These are phyloP conservation scores for Sitophilus oryzae DNA, from an alignment of 1,140 invertebrate genomes.

Conservation along the genomic window DNA sequence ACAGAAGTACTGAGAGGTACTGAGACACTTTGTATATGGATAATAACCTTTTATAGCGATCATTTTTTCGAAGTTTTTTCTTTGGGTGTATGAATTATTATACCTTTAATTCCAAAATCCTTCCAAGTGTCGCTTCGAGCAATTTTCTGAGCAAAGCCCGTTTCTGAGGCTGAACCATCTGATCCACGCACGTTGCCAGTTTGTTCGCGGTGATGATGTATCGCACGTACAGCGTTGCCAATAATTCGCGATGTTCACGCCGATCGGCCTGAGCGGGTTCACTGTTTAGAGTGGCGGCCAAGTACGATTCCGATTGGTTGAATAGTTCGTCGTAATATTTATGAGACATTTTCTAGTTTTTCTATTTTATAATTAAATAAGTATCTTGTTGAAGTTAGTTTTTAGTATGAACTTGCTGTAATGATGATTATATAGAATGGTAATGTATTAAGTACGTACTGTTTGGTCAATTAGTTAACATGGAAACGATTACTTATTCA, in stretches of 20 bases:
- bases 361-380: too few species aligned
- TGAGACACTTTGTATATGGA: too few species aligned
- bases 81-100: background rate
- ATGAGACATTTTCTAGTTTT: constrained; percentile 67
- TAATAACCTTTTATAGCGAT: background rate
- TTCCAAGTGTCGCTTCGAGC: constrained; percentile 72
- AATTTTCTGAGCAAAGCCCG: constrained; percentile 69
- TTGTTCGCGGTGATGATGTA: constrained; percentile 74
- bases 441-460: too few species aligned
- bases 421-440: too few species aligned
- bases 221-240: constrained; percentile 64
- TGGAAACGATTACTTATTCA: too few species aligned
- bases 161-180: constrained; percentile 90
- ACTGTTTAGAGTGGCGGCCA: constrained; percentile 57
- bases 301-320: constrained; percentile 53
- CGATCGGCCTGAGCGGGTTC: constrained; percentile 56
- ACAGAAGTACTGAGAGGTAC: too few species aligned
- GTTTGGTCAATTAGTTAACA: too few species aligned
- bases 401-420: too few species aligned
- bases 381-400: too few species aligned
- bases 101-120: constrained; percentile 50
- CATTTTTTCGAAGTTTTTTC: background rate
- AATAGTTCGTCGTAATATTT: constrained; percentile 65
- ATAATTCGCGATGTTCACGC: constrained; percentile 49
- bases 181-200: constrained; percentile 79